Evolutionary conservation across 1,140 invertebrate genomes (phyloP).

Genomic region (Ericerus pela): DNA sequence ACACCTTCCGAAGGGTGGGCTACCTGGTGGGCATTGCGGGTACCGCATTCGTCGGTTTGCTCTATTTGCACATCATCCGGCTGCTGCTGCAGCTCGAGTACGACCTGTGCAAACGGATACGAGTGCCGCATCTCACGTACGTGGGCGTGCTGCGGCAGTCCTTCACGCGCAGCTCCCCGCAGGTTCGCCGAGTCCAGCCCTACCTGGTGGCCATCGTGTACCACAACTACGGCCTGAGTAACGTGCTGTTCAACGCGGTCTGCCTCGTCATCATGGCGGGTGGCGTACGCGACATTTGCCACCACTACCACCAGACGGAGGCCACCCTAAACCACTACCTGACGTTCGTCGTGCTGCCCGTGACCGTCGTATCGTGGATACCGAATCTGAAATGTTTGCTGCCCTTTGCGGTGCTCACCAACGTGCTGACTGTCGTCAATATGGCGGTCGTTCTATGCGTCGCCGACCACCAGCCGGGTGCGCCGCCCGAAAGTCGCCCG

Average conservation of each 20-base stretch:
- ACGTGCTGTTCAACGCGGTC: not conserved
- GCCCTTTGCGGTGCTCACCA: not conserved
- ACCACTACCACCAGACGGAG: not conserved
- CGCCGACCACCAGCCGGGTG: too few relatives aligned
- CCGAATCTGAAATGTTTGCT: not conserved
- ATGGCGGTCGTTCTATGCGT: not conserved
- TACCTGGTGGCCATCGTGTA: not conserved
- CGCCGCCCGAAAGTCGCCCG: too few relatives aligned
- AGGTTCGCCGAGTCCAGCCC: not conserved
- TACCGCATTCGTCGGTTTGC: conserved; percentile 25
- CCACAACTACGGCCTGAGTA: not conserved
- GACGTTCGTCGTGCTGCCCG: not conserved
- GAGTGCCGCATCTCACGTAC: not conserved
- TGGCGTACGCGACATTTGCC: not conserved
- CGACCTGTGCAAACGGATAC: not conserved
- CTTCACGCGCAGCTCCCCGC: not conserved
- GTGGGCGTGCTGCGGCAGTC: not conserved
- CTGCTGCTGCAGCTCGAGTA: not conserved
- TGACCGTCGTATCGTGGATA: not conserved
- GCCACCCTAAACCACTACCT: not conserved
- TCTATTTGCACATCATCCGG: not conserved
- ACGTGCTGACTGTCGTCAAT: not conserved
- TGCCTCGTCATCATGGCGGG: not conserved
- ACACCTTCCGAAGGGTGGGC: conserved; percentile 36
- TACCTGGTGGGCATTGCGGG: conserved; percentile 30